Base-by-base conservation (phyloP, 2,797 vertebrate species). In the Neopelma chrysocephalum region DNA sequence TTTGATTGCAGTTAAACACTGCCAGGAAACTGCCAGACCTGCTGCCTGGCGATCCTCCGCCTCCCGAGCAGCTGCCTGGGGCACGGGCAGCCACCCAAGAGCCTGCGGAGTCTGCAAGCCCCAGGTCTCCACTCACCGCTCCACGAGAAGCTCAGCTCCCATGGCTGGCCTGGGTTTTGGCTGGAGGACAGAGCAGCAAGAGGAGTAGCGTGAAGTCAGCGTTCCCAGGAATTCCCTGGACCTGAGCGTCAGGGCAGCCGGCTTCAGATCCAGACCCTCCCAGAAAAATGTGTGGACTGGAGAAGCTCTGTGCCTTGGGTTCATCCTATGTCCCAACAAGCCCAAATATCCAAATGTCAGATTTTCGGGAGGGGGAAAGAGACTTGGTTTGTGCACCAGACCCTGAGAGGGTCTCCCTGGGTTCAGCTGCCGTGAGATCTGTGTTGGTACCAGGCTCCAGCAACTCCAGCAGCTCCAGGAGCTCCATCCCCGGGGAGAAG, bases 1-100 rank as follows among this genome's bases (percentile, higher is more conserved):
- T 92, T 96, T 85, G 96, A 95, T 95, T 93, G 89, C 75, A 29
- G 25, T 40, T 6, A 2, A 76, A 62, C 66, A 16, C 54, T 50
- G 94, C 95, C 94, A 96, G 96, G 87, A 86, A 97, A 88, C 96
- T 97, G 96, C 94, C 96, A 96, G 82, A 95, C 87, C 93, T 94
- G 84, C 91, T 93, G 94, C 94, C 96, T 94, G 96, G 96, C 94
- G 80, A 38, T 56, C 61, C 79, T 91, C 50, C 1, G 5, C 84
- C 87, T 96, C 89, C 50, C 4, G 73, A 92, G 89, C 81, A 71
- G 75, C 92, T 94, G 93, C 87, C 90, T 96, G 93, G 95, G 94
- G 94, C 92, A 96, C 1, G 34, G 94, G 94, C 92, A 91, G 77
- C 65, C 10, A 1, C 90, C 92, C 95, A 96, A 76, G 73, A 90